Evolutionary conservation across 2,888 invertebrate species (phyloP).

Genomic region (Agriopis leucophaearia): DNA sequence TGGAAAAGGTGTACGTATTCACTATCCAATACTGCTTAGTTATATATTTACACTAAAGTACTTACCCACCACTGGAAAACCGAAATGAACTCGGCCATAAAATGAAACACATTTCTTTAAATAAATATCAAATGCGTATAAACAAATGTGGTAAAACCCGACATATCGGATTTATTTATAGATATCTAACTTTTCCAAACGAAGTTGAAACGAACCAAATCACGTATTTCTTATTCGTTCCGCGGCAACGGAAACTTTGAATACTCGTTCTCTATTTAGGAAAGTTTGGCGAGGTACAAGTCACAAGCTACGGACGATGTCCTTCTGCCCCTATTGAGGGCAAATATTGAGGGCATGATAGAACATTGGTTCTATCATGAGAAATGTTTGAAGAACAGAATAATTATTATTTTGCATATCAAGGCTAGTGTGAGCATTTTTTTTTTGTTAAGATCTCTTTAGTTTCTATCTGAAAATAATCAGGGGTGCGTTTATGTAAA

Average conservation of each 20-base stretch:
- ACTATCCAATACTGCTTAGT: no score
- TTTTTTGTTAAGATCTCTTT: no score
- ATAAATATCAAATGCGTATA: not conserved
- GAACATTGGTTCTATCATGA: conserved; percentile 20
- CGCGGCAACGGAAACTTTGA: conserved; percentile 15
- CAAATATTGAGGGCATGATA: no score
- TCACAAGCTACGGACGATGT: not conserved
- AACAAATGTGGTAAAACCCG: not conserved
- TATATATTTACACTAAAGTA: no score
- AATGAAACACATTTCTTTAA: no score
- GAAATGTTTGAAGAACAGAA: conserved; percentile 23
- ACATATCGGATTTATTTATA: conserved; percentile 14
- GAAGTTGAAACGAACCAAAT: conserved; percentile 16
- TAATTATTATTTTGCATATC: not conserved
- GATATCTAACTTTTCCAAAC: conserved; percentile 11
- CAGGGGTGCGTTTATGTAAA: no score
- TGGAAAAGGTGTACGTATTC: not conserved
- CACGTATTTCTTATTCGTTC: conserved; percentile 26
- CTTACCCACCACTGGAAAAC: no score
- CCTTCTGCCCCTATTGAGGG: not conserved
- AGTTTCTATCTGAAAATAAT: no score
- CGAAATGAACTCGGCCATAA: no score
- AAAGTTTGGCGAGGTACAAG: conserved; percentile 15
- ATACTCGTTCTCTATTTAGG: conserved; percentile 13
- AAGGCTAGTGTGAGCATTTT: not conserved